Base-by-base conservation (phyloP, 2,797 vertebrate genomes). In the Lagodon rhomboides region DNA sequence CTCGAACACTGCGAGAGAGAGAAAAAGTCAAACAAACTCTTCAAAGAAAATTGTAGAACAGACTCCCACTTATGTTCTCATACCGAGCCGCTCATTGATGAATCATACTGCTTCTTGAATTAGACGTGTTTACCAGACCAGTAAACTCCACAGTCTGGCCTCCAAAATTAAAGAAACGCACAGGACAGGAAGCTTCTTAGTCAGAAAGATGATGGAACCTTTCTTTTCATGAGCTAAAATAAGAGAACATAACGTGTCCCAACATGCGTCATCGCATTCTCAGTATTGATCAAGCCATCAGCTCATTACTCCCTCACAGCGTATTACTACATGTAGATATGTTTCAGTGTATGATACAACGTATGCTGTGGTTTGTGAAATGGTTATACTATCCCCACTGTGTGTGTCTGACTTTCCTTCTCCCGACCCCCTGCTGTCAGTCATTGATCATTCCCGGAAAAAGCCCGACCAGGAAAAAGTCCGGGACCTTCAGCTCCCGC, bases 401-500 rank as follows among this genome's bases (percentile, higher is more conserved):
- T 74, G 53, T 68, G 68, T 74, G 43, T 86, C 87, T 93, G 64
- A 94, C 85, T 75, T 43, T 75, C 27, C 50, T 87, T 87, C 73
- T 86, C 83, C 59, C 85, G 82, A 87, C 85, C 85, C 72, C 85
- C 72, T 68, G 49, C 72, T 43, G 75, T 53, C 95, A 98, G 97
- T 98, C 97, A 4, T 82, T 98, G 92, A 98, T 98, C 50, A 97
- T 98, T 89, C 98, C 98, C 4, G 98, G 98, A 64, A 99, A 98
- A 93, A 98, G 98, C 88, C 98, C 98, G 11, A 99, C 98, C 0
- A 95, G 98, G 93, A 97, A 98, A 94, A 99, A 99, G 89, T 98
- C 98, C 0, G 98, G 98, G 43, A 97, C 97, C 0, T 98, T 99
- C 58, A 96, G 96, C 91, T 98, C 98, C 22, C 96, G 98, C 9